Base-by-base conservation (phyloP, 2,113 vertebrate genomes). In the Notiomystis cincta region DNA sequence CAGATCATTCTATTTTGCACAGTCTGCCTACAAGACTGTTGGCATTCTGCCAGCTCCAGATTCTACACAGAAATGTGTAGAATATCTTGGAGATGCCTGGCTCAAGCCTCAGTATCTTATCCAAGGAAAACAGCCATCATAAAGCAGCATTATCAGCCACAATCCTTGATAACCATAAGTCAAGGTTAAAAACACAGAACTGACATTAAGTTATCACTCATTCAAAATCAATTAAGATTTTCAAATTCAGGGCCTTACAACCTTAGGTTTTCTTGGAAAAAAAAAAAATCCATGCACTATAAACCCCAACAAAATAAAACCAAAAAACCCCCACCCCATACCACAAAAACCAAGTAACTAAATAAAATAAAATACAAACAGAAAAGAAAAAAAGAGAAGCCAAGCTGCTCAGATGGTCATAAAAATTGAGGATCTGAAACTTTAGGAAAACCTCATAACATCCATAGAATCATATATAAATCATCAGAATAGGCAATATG, bases 311-410 rank as follows among this genome's bases (percentile, higher is more conserved):
- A 65, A 31, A n/a, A 16, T 3, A 15, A 45, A 50, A 11, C 6
- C 18, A 42, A 65, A 54, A 22, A 1, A 8, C 1, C 6, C 9
- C 9, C 1, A 8, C 1, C 6, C 9, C 9, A 25, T 9, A 51
- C 11, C 47, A 37, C 15, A 69, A 60, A 77, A 58, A 13, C 3
- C 19, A 57, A 30, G 1, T 2, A 42, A 57, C 9, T 11, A 86
- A 75, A 48, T n/a, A n/a, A 48, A 65, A n/a, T 30, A 9, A 70
- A 15, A 13, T 38, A 56, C 7, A 9, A 48, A 3, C 1, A 22
- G 6, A n/a, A 44, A 27, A 37, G 2, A 7, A 53, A 58, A 62
- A 44, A 60, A 48, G n/a, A 35, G 4, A 15, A 79, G 27, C 14
- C 44, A 88, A 60, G 24, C 13, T 82, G 27, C 24, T 88, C 23